Percentiles rank a stretch among this genome's conserved stretches.
phyloP scores from a whole-genome alignment of 2,797 vertebrate genomes.

The Gymnothorax reevesii region DNA sequence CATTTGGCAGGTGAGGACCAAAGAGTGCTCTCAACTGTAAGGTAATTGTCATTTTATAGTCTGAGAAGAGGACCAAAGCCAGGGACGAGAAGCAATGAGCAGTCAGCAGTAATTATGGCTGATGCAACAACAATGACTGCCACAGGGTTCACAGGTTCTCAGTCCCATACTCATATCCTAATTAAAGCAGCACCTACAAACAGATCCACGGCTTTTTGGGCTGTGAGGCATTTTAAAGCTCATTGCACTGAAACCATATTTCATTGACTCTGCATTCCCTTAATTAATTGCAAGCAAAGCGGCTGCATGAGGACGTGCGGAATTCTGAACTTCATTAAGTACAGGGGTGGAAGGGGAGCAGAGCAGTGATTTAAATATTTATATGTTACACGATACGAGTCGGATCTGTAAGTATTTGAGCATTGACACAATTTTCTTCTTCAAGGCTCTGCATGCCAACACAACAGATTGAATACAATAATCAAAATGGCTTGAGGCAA shows the following conservation, averaged over 20 bases:
- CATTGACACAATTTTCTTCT: too few species aligned
- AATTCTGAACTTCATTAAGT: slow-evolving; percentile 18
- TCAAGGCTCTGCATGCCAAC: too few species aligned
- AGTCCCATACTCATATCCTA: slow-evolving; percentile 11
- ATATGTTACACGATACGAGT: not conserved
- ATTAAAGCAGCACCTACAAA: slow-evolving; percentile 31
- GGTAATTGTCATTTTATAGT: slow-evolving; percentile 58
- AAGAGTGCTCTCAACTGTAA: slow-evolving; percentile 46
- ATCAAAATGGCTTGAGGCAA: too few species aligned
- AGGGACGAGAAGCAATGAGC: slow-evolving; percentile 4
- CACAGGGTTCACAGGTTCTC: slow-evolving; percentile 2
- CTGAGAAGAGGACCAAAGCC: slow-evolving; percentile 25
- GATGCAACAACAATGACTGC: slow-evolving; percentile 23
- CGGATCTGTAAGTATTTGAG: too few species aligned
- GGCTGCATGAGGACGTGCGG: not conserved
- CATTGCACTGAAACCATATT: slow-evolving; percentile 14
- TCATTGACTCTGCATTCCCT: slow-evolving; percentile 13
- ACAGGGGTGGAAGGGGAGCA: not conserved
- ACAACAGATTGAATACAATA: too few species aligned
- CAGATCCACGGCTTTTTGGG: not conserved
- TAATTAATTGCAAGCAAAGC: slow-evolving; percentile 28
- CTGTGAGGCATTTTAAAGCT: not conserved
- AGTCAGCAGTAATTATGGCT: slow-evolving; percentile 31
- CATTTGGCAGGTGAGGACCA: slow-evolving; percentile 12
- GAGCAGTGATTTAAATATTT: not conserved